Conservation (phyloP, 1,140 invertebrate genomes). For the Drosophila asahinai region DNA sequence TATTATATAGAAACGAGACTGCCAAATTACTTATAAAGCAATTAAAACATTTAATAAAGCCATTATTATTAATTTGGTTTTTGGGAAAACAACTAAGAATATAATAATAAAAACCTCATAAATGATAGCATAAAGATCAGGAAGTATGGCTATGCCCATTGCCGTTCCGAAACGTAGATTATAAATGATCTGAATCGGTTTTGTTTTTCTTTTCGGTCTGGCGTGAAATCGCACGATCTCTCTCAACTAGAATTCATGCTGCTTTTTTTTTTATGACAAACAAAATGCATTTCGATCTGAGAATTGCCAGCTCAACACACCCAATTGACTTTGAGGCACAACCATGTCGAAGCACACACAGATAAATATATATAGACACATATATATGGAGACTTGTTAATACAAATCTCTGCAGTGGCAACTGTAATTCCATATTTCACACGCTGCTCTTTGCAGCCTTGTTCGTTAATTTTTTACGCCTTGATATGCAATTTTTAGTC, state of each 20-base stretch:
- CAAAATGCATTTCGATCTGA: slow-evolving; percentile 31
- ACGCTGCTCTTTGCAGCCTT: slow-evolving; percentile 41
- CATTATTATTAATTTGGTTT: background rate
- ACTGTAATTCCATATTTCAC: slow-evolving; percentile 58
- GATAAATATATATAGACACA: slow-evolving; percentile 13
- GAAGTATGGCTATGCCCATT: slow-evolving; percentile 8
- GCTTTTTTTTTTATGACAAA: slow-evolving; percentile 47
- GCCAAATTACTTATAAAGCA: slow-evolving; percentile 1
- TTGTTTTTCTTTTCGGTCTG: slow-evolving; percentile 16
- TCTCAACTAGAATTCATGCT: slow-evolving; percentile 25
- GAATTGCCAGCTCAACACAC: slow-evolving; percentile 46
- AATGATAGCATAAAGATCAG: slow-evolving; percentile 9
- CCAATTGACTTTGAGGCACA: slow-evolving; percentile 61
- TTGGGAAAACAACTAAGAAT: slow-evolving; percentile 2
- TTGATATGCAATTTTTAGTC: slow-evolving; percentile 31
- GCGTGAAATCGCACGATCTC: slow-evolving; percentile 13
- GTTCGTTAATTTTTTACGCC: slow-evolving; percentile 57
- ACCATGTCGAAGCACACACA: slow-evolving; percentile 34
- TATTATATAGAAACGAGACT: background rate
- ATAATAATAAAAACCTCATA: background rate
- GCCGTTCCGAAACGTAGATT: slow-evolving; percentile 10
- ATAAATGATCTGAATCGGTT: slow-evolving; percentile 28
- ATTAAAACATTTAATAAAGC: background rate
- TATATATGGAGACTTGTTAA: slow-evolving; percentile 10
- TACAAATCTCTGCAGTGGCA: slow-evolving; percentile 14